These are phyloP conservation scores for Lordiphosa mommai DNA, from an alignment of 1,140 invertebrate genomes.

Conservation along the genomic window DNA sequence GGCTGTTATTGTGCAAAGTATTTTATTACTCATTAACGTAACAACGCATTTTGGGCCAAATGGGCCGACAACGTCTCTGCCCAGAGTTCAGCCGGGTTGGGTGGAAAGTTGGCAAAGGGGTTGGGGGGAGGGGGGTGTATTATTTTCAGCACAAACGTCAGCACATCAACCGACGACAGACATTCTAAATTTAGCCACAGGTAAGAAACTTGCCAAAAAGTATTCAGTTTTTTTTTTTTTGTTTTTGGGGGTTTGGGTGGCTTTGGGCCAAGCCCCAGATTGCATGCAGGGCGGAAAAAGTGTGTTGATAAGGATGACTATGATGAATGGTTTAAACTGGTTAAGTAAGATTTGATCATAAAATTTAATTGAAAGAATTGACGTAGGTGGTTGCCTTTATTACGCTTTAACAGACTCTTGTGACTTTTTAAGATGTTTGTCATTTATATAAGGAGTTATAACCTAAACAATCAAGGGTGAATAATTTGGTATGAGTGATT, in stretches of 20 bases:
- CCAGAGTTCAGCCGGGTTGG: slow-evolving; percentile 38
- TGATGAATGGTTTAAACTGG: not conserved
- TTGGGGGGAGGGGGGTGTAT: slow-evolving; percentile 10
- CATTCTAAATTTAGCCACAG: slow-evolving; percentile 72
- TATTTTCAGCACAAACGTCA: slow-evolving; percentile 63
- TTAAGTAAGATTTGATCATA: slow-evolving; percentile 15
- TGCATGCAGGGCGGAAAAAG: slow-evolving; percentile 52
- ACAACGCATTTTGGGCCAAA: slow-evolving; percentile 67
- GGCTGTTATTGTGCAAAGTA: slow-evolving; percentile 61
- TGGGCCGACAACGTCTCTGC: slow-evolving; percentile 28
- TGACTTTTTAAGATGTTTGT: too few species aligned
- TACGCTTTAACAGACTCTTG: too few species aligned
- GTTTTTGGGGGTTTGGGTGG: slow-evolving; percentile 11
- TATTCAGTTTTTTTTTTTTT: not conserved
- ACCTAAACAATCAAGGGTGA: too few species aligned
- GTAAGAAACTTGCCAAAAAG: slow-evolving; percentile 54
- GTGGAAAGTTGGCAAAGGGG: slow-evolving; percentile 1
- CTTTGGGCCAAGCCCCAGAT: slow-evolving; percentile 13
- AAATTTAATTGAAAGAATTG: too few species aligned
- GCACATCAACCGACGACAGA: slow-evolving; percentile 55
- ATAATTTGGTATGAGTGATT: too few species aligned
- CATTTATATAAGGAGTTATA: too few species aligned
- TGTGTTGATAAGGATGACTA: not conserved
- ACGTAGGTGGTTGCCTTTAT: too few species aligned
- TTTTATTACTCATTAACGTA: slow-evolving; percentile 78